Conservation (phyloP, 2,888 invertebrate species). For the Proisotoma minuta region DNA sequence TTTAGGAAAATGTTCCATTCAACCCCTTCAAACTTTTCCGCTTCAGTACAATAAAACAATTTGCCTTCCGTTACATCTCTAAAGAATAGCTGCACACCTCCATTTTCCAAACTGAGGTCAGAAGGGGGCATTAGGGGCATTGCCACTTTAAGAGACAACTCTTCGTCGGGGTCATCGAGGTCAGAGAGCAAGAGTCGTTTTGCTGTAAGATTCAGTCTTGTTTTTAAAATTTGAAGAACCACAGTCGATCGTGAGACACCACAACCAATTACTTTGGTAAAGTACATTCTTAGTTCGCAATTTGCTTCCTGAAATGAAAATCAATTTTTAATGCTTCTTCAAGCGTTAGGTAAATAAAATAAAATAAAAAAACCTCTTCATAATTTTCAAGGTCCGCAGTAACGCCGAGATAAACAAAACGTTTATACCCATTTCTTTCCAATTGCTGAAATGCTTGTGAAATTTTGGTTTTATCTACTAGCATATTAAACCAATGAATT, state of each 20-base stretch:
- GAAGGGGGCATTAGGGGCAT: not conserved
- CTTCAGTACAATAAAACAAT: not conserved
- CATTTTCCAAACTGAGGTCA: not conserved
- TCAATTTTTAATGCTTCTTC: too few relatives aligned
- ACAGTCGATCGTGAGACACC: not conserved
- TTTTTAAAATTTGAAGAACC: not conserved
- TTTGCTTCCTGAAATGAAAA: too few relatives aligned
- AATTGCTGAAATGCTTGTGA: too few relatives aligned
- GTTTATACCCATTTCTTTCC: too few relatives aligned
- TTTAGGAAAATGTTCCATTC: not conserved
- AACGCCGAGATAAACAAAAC: too few relatives aligned
- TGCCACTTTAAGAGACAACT: not conserved
- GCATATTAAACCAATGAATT: too few relatives aligned
- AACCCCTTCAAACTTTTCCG: not conserved
- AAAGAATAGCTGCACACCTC: not conserved
- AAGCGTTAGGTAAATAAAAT: too few relatives aligned
- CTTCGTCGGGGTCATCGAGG: not conserved
- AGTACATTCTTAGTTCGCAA: not conserved
- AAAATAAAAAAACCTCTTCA: too few relatives aligned
- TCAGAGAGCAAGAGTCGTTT: not conserved
- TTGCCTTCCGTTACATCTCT: not conserved
- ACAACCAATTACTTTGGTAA: too few relatives aligned
- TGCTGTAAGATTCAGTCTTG: not conserved
- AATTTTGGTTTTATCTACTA: too few relatives aligned
- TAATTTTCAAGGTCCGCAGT: too few relatives aligned